These are phyloP conservation scores for Leptatherina wallacei DNA, from an alignment of 2,797 vertebrate genomes.

Conservation along the genomic window DNA sequence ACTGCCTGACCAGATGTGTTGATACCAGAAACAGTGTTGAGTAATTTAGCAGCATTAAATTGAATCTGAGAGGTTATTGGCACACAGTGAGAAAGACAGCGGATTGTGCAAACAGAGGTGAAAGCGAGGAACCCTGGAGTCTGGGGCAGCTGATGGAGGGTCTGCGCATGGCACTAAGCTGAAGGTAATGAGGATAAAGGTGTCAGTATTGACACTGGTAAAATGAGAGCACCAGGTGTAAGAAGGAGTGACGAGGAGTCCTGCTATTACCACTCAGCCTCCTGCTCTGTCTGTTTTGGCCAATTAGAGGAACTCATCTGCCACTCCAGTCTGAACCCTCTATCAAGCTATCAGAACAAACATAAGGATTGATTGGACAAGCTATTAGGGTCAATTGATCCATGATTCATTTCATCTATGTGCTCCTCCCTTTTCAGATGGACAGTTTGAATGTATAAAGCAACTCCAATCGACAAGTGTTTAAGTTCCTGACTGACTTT, in stretches of 20 bases:
- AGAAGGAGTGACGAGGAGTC: slow-evolving; percentile 51
- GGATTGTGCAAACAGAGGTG: slow-evolving; percentile 38
- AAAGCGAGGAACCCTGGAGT: slow-evolving; percentile 55
- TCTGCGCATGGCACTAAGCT: slow-evolving; percentile 60
- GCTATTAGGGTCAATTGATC: slow-evolving; percentile 81
- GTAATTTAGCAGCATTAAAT: slow-evolving; percentile 36
- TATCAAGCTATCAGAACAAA: slow-evolving; percentile 72
- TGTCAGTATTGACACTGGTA: slow-evolving; percentile 67
- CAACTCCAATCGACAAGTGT: slow-evolving; percentile 56
- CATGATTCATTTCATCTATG: slow-evolving; percentile 72
- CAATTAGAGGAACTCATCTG: slow-evolving; percentile 71
- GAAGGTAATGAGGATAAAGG: slow-evolving; percentile 75
- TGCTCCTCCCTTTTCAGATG: slow-evolving; percentile 60
- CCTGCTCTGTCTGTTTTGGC: slow-evolving; percentile 41
- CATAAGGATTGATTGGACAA: slow-evolving; percentile 77
- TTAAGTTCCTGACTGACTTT: slow-evolving; percentile 38
- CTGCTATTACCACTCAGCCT: slow-evolving; percentile 63
- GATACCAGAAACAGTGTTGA: slow-evolving; percentile 32
- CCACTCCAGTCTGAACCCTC: slow-evolving; percentile 31
- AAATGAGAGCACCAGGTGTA: slow-evolving; percentile 63
- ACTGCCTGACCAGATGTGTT: slow-evolving; percentile 35
- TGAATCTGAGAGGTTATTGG: slow-evolving; percentile 36
- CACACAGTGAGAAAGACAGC: slow-evolving; percentile 35
- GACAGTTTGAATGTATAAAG: slow-evolving; percentile 58
- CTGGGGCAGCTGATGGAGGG: slow-evolving; percentile 50